Conservation (phyloP, 2,113 vertebrate species). For the Lutjanus erythropterus region DNA sequence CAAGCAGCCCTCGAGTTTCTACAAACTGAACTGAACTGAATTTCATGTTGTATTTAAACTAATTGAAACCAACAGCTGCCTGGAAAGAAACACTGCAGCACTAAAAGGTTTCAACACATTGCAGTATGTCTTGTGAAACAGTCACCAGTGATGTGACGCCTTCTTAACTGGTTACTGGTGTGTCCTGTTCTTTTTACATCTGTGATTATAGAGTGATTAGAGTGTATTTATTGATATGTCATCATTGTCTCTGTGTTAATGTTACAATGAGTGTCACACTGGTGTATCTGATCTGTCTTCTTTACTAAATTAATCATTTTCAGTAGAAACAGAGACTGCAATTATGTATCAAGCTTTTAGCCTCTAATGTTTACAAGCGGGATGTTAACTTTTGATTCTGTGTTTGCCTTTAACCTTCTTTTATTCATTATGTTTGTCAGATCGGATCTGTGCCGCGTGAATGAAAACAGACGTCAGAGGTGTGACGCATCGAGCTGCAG, state of each 20-base stretch:
- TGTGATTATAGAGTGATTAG: neutral
- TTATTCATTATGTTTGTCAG: neutral
- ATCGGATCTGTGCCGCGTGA: conserved; percentile 6
- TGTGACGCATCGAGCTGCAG: neutral
- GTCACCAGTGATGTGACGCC: neutral
- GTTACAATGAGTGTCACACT: neutral
- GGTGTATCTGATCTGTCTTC: no score
- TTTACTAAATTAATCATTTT: neutral
- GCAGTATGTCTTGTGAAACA: neutral
- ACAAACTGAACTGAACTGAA: neutral
- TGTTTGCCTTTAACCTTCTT: neutral
- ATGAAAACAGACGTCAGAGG: conserved; percentile 18
- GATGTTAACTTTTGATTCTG: neutral
- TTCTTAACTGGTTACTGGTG: neutral
- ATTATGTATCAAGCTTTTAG: neutral
- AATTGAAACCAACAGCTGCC: neutral
- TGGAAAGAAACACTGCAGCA: neutral
- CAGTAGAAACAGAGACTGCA: neutral
- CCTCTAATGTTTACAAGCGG: neutral
- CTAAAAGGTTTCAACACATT: neutral
- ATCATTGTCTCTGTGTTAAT: neutral
- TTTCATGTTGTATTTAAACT: neutral
- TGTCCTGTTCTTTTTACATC: neutral
- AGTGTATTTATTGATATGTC: neutral
- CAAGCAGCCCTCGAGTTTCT: neutral